Percentiles rank a stretch among this genome's conserved stretches.
Evolutionary conservation across 2,888 invertebrate species (phyloP).

Genomic region (Stenurella melanura): DNA sequence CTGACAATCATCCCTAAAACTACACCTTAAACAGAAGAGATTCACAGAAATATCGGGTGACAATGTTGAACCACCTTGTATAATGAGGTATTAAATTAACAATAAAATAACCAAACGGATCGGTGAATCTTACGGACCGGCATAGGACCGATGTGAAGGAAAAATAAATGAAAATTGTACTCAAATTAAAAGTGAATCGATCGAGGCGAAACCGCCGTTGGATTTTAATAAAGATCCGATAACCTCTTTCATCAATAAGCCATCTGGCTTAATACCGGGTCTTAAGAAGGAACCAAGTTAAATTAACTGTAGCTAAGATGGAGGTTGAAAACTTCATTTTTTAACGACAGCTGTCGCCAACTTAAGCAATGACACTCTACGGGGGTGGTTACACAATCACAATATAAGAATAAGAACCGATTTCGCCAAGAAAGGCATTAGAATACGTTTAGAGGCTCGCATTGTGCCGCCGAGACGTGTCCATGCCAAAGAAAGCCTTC

Average conservation of each 20-base stretch:
- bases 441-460: constrained; percentile 69
- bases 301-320: constrained; percentile 74
- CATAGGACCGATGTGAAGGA: too few species aligned
- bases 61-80: too few species aligned
- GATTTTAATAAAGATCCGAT: constrained; percentile 59
- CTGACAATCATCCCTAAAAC: too few species aligned
- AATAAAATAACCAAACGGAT: too few species aligned
- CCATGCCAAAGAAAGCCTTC: constrained; percentile 27
- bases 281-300: constrained; percentile 68
- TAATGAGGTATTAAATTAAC: too few species aligned
- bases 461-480: constrained; percentile 58
- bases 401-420: constrained; percentile 70
- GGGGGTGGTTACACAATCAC: constrained; percentile 74
- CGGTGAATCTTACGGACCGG: too few species aligned
- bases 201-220: constrained; percentile 40
- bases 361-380: constrained; percentile 70
- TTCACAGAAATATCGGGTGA: too few species aligned
- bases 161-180: background rate
- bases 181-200: constrained; percentile 27
- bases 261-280: constrained; percentile 57
- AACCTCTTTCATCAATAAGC: constrained; percentile 58
- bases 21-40: too few species aligned
- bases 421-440: constrained; percentile 68
- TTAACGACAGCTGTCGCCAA: constrained; percentile 71
- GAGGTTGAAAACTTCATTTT: constrained; percentile 74